Base-by-base conservation (phyloP, 2,888 invertebrate species). In the Pasiphila rectangulata region DNA sequence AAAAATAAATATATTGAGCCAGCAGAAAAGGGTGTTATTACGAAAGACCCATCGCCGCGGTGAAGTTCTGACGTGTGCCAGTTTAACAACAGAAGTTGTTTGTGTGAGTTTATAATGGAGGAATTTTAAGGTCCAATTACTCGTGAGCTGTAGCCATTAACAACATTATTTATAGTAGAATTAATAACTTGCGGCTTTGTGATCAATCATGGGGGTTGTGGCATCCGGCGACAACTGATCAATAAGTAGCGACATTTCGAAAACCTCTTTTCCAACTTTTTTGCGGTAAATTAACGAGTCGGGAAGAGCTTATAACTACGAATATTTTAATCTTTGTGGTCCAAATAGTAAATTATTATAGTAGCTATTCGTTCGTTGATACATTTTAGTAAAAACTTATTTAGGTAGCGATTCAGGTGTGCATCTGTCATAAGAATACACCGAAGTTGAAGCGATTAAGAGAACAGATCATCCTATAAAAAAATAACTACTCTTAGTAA, bases 101-200 rank as follows among this genome's bases (percentile, higher is more conserved):
- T 49, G 74, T 74, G 72, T 72, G 74, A 60, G 72, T 79, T 64
- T 41, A 62, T 50, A 64, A 66, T 63, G 69, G 67, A 73, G 67
- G 76, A 80, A 83, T 82, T 78, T 80, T 74, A 75, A 82, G 76
- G 72, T 72, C 79, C 83, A 83, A 84, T 85, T 84, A 85, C 78
- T 67, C 71, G 68, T 62, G 68, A 71, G 68, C 76, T 56, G 49
- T 70, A 41, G 73, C 75, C 78, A 82, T 84, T 82, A 85, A 83
- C 78, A 80, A 81, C 77, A 81, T 83, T 83, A 84, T 83, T 83
- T 83, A 83, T 79, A 76, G 75, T 69, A 64, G 63, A 75, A 78
- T 80, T 75, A 76, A 83, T 83, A 83, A 78, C 72, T 82, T 77
- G 84, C 81, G 81, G 83, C 78, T 76, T 85, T 78, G 84, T 83